Evolutionary conservation across 1,140 invertebrate species (phyloP).

Genomic region (Drosophila persimilis): DNA sequence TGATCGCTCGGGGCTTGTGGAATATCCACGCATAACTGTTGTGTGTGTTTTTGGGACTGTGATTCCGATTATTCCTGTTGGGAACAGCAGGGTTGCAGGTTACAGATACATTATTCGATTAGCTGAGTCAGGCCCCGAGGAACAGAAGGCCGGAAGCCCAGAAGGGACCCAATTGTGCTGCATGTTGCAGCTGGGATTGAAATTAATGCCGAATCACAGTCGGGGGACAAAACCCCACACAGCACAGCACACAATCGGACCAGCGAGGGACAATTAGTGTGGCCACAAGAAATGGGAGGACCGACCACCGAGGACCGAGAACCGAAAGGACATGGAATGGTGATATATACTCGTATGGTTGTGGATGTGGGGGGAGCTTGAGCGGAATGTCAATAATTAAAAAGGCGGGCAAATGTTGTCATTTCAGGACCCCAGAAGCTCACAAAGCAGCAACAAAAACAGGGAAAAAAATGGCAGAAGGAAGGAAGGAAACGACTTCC

Average conservation of each 20-base stretch:
- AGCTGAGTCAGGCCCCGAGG: conserved; percentile 23
- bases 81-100: background rate
- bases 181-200: conserved; percentile 30
- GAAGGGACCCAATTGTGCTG: conserved; percentile 10
- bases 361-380: background rate
- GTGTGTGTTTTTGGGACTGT: too few relatives aligned
- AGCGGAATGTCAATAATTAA: conserved; percentile 75
- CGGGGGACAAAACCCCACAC: background rate
- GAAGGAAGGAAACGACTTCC: conserved; percentile 52
- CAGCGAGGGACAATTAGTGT: conserved; percentile 47
- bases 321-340: conserved; percentile 16
- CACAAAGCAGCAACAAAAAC: conserved; percentile 25
- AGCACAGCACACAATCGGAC: conserved; percentile 4
- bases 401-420: conserved; percentile 78
- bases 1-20: conserved; percentile 1
- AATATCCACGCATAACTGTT: conserved; percentile 17
- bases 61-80: too few relatives aligned
- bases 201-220: conserved; percentile 40
- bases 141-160: too few relatives aligned
- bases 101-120: background rate
- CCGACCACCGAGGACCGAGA: conserved; percentile 20
- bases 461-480: conserved; percentile 12
- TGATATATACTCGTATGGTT: background rate
- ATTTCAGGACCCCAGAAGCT: conserved; percentile 53
- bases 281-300: conserved; percentile 35